Conservation (phyloP, 2,888 invertebrate species). For the Lasius fuliginosus region DNA sequence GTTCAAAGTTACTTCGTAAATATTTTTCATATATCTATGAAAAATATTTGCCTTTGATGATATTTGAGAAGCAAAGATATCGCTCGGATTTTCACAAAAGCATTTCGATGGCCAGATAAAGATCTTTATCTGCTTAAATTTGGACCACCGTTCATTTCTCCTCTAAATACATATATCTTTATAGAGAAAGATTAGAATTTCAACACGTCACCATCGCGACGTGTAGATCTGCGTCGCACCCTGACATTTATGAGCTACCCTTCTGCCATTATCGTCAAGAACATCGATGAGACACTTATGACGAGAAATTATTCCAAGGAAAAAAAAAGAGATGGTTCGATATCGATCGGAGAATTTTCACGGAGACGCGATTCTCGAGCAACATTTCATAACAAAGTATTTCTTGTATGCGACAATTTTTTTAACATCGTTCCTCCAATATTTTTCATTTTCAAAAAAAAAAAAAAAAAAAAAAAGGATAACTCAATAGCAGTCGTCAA, state of each 20-base stretch:
- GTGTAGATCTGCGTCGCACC: conserved; percentile 8
- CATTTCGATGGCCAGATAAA: conserved; percentile 25
- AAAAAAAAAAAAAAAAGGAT: neutral
- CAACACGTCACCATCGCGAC: conserved; percentile 67
- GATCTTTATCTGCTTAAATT: conserved; percentile 75
- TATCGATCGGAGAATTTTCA: neutral
- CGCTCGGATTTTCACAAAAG: neutral
- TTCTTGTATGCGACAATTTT: neutral
- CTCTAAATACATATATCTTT: conserved; percentile 54
- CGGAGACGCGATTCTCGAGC: neutral
- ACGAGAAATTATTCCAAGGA: neutral
- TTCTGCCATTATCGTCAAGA: conserved; percentile 15
- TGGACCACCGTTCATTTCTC: conserved; percentile 56
- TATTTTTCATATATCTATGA: neutral
- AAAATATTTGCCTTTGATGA: neutral
- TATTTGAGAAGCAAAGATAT: neutral
- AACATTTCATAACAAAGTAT: neutral
- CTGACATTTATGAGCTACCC: conserved; percentile 19
- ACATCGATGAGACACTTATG: conserved; percentile 21
- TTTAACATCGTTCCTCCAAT: neutral
- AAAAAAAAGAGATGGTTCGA: neutral
- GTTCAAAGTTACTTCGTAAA: neutral
- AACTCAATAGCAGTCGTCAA: neutral
- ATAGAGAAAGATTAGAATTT: conserved; percentile 65
- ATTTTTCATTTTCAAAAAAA: neutral